Evolutionary conservation across 2,888 invertebrate species (phyloP), one percentile per base, ranked within the genome.

Genomic region (Eupsilia transversa): DNA sequence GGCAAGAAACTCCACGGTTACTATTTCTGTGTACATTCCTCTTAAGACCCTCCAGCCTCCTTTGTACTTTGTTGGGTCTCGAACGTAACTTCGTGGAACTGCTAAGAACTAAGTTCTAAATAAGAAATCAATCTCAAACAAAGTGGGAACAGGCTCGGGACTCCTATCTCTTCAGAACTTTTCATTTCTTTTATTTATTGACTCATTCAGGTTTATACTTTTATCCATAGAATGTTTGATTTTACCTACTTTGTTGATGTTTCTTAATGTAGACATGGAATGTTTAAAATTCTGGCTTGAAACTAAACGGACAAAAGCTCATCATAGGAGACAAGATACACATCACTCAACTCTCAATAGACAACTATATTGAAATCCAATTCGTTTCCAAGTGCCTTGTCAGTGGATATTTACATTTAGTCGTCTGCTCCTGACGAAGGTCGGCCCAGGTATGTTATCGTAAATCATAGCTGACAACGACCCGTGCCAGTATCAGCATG

Each of bases 361-460:
- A 52, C 56, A 64, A 46, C 33, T 23, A 49, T 54, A 83, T 83
- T 64, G 70, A 79, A 75, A 75, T 82, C 70, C 66, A 75, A 79
- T 79, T 71, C 64, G 60, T 69, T 72, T 56, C 30, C 59, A 60
- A 74, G 67, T 68, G 67, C 35, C 65, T 78, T 72, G 73, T 78
- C 76, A 77, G 74, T 63, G 52, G 20, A 72, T 75, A 82, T 82
- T 83, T 82, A 72, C 84, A 73, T 77, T 43, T 57, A 63, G 54
- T 59, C 49, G 67, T 80, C 83, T 70, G 72, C 33, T 72, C 72
- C 80, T 79, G 70, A 76, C 79, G 85, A 89, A 90, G 91, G 91
- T 89, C 89, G 85, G 83, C 78, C 80, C 91, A 91, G 91, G 90
- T 90, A 91, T 88, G 86, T 84, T 88, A 89, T 88, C 90, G 80